Conservation (phyloP, 2,888 invertebrate species). For the Pammene fasciana region DNA sequence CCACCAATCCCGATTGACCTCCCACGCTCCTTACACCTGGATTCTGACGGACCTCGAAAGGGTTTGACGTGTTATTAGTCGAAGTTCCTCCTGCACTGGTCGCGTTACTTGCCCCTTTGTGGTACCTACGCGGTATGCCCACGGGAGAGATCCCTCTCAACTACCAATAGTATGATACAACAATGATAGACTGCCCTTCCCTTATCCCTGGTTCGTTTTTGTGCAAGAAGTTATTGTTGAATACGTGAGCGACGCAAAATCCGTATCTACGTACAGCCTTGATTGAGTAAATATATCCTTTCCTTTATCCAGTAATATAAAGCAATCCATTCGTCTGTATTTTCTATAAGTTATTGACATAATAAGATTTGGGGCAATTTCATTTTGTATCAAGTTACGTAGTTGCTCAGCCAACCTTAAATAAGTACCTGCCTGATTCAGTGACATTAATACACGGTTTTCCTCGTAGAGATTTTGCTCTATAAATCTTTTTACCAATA, state of each 20-base stretch:
- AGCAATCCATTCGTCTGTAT: not conserved
- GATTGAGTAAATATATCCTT: constrained; percentile 22
- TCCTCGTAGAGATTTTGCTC: constrained; percentile 8
- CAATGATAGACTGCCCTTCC: constrained; percentile 55
- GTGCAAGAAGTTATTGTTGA: constrained; percentile 40
- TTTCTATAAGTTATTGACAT: constrained; percentile 23
- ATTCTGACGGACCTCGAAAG: constrained; percentile 15
- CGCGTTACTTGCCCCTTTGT: constrained; percentile 51
- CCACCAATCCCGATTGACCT: constrained; percentile 52
- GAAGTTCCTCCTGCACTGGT: constrained; percentile 50
- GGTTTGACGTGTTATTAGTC: constrained; percentile 44
- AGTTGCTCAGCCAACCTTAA: constrained; percentile 18
- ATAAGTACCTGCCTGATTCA: constrained; percentile 16
- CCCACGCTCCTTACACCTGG: constrained; percentile 43
- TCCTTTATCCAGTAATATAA: constrained; percentile 16
- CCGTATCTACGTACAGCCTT: constrained; percentile 28
- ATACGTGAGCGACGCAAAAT: constrained; percentile 22
- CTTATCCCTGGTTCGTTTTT: constrained; percentile 44
- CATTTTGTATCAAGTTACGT: constrained; percentile 27
- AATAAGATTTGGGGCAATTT: constrained; percentile 20
- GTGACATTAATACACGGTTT: constrained; percentile 14
- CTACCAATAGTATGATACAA: constrained; percentile 58
- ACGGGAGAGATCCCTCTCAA: constrained; percentile 55
- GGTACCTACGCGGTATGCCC: constrained; percentile 57
- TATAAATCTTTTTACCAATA: constrained; percentile 7